phyloP scores from a whole-genome alignment of 1,140 invertebrate species.

The Leptopilina clavipes region DNA sequence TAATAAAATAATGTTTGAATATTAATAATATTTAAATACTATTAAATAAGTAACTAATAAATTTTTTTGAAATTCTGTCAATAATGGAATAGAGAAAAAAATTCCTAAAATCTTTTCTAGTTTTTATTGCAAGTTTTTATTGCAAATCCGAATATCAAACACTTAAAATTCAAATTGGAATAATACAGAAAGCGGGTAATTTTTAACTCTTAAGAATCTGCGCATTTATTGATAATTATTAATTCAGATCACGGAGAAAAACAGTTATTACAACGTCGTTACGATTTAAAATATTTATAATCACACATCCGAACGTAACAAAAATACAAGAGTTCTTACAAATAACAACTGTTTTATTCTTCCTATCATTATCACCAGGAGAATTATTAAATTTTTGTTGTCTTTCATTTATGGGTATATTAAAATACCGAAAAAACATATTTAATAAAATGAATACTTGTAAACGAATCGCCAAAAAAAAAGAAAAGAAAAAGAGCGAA shows the following conservation, averaged over 20 bases:
- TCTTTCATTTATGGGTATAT: no score
- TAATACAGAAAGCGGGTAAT: not conserved
- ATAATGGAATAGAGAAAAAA: no score
- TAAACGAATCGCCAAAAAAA: no score
- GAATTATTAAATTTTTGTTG: not conserved
- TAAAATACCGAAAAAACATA: no score
- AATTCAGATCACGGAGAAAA: constrained; percentile 59
- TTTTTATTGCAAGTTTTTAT: not conserved
- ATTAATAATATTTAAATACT: no score
- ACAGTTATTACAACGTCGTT: constrained; percentile 52
- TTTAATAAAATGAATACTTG: no score
- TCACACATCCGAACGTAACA: constrained; percentile 31
- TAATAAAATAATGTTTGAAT: no score
- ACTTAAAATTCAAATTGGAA: not conserved
- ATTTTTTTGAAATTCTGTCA: no score
- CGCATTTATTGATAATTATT: constrained; percentile 49
- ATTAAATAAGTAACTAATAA: no score
- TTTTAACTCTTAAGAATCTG: constrained; percentile 25
- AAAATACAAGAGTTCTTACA: constrained; percentile 22
- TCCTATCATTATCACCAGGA: constrained; percentile 2
- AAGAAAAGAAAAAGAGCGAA: no score
- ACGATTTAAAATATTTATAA: constrained; percentile 41
- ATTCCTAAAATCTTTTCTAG: no score
- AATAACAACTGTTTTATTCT: not conserved
- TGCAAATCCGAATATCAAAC: not conserved